Conservation (phyloP, 2,797 vertebrate genomes). For the Heterohyrax brucei region DNA sequence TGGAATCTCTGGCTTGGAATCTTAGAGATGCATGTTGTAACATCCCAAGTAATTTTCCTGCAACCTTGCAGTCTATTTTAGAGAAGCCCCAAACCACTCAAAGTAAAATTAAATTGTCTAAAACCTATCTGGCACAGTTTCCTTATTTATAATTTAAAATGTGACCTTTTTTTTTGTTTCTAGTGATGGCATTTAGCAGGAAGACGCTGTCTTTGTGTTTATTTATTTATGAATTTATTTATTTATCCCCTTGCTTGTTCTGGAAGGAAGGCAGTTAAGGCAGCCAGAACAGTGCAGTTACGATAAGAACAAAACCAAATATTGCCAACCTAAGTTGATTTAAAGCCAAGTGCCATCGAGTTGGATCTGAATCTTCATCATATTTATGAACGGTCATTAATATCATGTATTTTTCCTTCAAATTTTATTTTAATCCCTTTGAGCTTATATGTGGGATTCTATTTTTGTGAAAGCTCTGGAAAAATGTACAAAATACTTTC, state of each 20-base stretch:
- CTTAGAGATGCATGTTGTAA: background rate
- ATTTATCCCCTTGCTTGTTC: slow-evolving; percentile 68
- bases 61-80: slow-evolving; percentile 24
- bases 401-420: background rate
- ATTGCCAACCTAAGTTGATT: background rate
- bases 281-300: background rate
- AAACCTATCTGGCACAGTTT: background rate
- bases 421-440: slow-evolving; percentile 58
- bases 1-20: background rate
- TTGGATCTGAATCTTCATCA: background rate
- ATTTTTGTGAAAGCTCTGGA: slow-evolving; percentile 33
- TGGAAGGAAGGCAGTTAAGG: slow-evolving; percentile 58
- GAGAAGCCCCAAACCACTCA: slow-evolving; percentile 66
- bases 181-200: slow-evolving; percentile 38
- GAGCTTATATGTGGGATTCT: background rate
- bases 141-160: slow-evolving; percentile 73
- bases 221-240: slow-evolving; percentile 76
- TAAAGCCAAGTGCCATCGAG: background rate
- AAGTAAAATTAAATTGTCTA: slow-evolving; percentile 30
- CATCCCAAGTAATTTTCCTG: slow-evolving; percentile 20
- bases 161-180: slow-evolving; percentile 48
- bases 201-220: slow-evolving; percentile 59
- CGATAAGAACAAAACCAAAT: slow-evolving; percentile 55
- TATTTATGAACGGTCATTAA: slow-evolving; percentile 17
- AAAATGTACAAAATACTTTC: background rate